Evolutionary conservation across 2,113 vertebrate species (phyloP), one percentile per base, ranked within the genome.

Genomic region (Glaucidium brasilianum): DNA sequence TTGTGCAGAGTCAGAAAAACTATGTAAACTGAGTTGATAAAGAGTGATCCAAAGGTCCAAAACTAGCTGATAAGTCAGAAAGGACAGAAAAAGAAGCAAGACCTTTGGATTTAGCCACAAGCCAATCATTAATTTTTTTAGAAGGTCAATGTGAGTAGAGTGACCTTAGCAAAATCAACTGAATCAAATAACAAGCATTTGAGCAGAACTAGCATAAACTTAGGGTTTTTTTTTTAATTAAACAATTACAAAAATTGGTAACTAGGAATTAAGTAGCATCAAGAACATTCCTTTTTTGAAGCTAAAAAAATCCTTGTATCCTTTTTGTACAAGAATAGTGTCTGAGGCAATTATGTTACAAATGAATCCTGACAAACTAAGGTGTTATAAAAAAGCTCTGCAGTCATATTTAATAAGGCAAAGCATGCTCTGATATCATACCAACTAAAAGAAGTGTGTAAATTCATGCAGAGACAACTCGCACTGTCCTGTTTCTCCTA

Each of bases 121-220:
- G 97, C 88, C 93, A 97, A 97, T 97, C 77, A 97, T 97, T 97
- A 97, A 96, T 97, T 92, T 88, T 94, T 95, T 92, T 63, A 75
- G 83, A 89, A 92, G 85, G 95, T 95, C 95, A 93, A 91, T 97
- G 80, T 84, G 67, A 97, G 74, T 92, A 77, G 67, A 60, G 59
- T 95, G 85, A 83, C 90, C 85, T 89, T 74, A 81, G 73, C 41
- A 96, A 94, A 95, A 85, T 62, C 49, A 67, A 50, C 53, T 55
- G 29, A 90, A 81, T 91, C 43, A 58, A 72, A 59, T 68, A 85
- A 56, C 50, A 78, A 87, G 74, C 47, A 68, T 88, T 84, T 75
- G 47, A 74, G 43, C 73, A 85, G 59, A 69, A 69, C 23, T 55
- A 76, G 41, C 12, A 43, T 69, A 69, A 76, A 84, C 2, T 47